phyloP scores from a whole-genome alignment of 2,113 vertebrate genomes.

The Benitochromis conjunctus region DNA sequence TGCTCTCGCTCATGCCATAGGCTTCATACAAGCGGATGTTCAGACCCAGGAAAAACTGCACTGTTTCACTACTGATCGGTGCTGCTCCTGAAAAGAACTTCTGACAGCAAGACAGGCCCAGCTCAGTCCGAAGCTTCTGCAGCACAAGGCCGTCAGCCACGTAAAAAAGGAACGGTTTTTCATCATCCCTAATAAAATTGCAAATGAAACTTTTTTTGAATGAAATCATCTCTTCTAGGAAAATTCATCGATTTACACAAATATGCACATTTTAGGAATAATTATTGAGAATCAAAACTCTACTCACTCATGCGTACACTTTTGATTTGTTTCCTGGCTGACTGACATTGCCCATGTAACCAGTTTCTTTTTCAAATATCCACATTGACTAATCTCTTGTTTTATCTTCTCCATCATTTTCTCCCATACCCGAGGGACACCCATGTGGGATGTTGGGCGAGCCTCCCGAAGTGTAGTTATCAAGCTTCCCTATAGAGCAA shows the following conservation, averaged over 20 bases:
- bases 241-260: neutral
- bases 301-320: slow-evolving; percentile 67
- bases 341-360: slow-evolving; percentile 86
- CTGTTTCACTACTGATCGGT: slow-evolving; percentile 77
- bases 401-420: slow-evolving; percentile 91
- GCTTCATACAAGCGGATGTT: slow-evolving; percentile 83
- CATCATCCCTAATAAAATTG: slow-evolving; percentile 62
- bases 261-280: neutral
- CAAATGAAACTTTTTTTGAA: neutral
- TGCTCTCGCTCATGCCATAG: slow-evolving; percentile 88
- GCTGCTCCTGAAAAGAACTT: slow-evolving; percentile 85
- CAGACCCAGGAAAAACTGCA: slow-evolving; percentile 82
- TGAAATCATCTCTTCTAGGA: neutral
- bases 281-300: neutral
- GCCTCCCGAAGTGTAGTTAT: slow-evolving; percentile 78
- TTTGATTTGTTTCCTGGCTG: slow-evolving; percentile 78
- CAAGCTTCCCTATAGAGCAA: slow-evolving; percentile 74
- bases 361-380: slow-evolving; percentile 82
- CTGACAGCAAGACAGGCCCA: slow-evolving; percentile 81
- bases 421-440: slow-evolving; percentile 89
- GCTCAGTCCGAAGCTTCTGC: slow-evolving; percentile 75
- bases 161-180: slow-evolving; percentile 74
- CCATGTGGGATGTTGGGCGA: slow-evolving; percentile 83
- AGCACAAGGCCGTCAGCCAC: slow-evolving; percentile 81
- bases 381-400: slow-evolving; percentile 73